Evolutionary conservation across 2,888 invertebrate species (phyloP), one percentile per base, ranked within the genome.

Genomic region (Netelia virgata): DNA sequence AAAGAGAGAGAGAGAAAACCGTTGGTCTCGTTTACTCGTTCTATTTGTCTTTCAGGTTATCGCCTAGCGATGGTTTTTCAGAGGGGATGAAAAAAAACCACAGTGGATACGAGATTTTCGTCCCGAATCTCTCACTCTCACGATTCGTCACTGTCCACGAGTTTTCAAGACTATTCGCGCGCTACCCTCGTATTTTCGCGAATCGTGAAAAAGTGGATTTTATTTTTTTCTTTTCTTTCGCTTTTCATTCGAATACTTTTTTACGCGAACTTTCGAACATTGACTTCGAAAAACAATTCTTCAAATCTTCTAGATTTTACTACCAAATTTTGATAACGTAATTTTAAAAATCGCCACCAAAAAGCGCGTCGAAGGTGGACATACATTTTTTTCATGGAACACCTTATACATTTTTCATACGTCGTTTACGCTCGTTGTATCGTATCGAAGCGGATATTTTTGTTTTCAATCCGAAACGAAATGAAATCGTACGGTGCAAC

Each of bases 21-120:
- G 61, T 63, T 69, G 59, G 23, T 53, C 72, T 66, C 47, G 82
- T 82, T 82, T 82, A 72, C 59, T 82, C 53, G 20, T 77, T 73
- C 72, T 77, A 77, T 82, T 82, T 77, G 47, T 76, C 72, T 77
- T 77, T 66, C 66, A 20, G 41, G 53, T 73, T 77, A 73, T 82
- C 57, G 59, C 41, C 59, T 16, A 50, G 59, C 61, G 68, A 82
- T 68, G 66, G 72, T 77, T 82, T 77, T 82, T 68, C 72, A 53
- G 41, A 50, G 36, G 23, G 28, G 57, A 59, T 28, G 55, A 47
- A 10, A 59, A 64, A 18, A 74, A 66, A 61, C 16, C 41, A 10
- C 43, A 43, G 6, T 70, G 66, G 20, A 18, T 47, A 55, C 74
- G 50, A 69, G 61, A 61, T 41, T 50, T 61, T 36, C 47, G 6